Conservation (phyloP, 1,140 invertebrate genomes). For the Bombus difficillimus region DNA sequence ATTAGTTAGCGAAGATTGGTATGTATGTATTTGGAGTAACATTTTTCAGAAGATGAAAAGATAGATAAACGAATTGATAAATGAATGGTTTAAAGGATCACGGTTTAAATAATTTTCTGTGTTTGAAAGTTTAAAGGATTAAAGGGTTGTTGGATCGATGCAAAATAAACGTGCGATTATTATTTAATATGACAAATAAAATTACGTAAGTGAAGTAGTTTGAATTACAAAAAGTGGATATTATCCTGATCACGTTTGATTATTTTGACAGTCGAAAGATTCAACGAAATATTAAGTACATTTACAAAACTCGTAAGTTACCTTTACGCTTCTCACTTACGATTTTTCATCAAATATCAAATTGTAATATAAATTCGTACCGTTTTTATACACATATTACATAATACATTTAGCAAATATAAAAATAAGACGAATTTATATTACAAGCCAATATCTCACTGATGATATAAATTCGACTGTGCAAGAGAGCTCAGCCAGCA, state of each 20-base stretch:
- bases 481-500: too few species aligned
- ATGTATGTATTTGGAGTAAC: too few species aligned
- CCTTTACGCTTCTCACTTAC: neutral
- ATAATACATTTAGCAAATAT: neutral
- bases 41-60: neutral
- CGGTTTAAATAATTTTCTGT: neutral
- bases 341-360: neutral
- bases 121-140: too few species aligned
- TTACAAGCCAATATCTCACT: neutral
- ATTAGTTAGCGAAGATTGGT: neutral
- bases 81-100: neutral
- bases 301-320: too few species aligned
- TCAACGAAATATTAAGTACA: neutral
- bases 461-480: neutral
- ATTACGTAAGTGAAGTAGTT: neutral
- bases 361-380: neutral
- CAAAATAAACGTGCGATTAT: neutral
- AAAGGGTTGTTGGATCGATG: too few species aligned
- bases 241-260: neutral
- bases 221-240: neutral
- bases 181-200: neutral
- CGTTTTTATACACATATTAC: too few species aligned
- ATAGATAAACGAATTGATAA: neutral
- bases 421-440: neutral
- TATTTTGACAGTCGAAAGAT: neutral